Conservation (phyloP, 2,888 invertebrate genomes). For the Synergus umbraculus region DNA sequence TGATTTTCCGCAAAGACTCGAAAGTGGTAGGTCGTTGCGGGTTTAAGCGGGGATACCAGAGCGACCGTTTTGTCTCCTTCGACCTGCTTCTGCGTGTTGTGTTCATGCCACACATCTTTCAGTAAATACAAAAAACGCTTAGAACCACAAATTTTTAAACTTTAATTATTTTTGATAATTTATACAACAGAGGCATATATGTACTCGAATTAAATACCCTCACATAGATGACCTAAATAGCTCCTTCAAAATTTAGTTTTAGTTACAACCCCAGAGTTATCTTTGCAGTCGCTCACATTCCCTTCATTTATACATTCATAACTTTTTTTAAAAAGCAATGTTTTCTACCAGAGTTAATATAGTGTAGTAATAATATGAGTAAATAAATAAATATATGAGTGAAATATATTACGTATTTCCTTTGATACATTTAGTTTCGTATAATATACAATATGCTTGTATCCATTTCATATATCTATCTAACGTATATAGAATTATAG, state of each 20-base stretch:
- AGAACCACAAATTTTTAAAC: constrained; percentile 35
- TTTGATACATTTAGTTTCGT: not conserved
- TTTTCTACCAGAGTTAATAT: not conserved
- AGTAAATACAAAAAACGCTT: constrained; percentile 63
- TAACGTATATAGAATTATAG: not conserved
- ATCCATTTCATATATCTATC: not conserved
- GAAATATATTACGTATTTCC: not conserved
- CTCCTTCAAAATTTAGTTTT: no score
- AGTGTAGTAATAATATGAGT: no score
- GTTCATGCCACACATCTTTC: constrained; percentile 81
- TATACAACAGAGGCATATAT: not conserved
- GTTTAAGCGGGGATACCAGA: constrained; percentile 79
- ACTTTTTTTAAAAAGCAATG: no score
- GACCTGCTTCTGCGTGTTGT: constrained; percentile 80
- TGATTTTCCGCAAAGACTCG: constrained; percentile 82
- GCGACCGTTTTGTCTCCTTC: constrained; percentile 79
- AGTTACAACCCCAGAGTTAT: not conserved
- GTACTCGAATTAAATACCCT: not conserved
- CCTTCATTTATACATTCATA: no score
- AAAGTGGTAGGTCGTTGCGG: constrained; percentile 81
- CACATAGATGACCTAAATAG: no score
- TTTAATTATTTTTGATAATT: constrained; percentile 12
- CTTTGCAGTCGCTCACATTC: no score
- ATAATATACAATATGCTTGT: not conserved
- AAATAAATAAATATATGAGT: no score